Conservation (phyloP, 2,888 invertebrate genomes). For the Mesorhabditis sp. region DNA sequence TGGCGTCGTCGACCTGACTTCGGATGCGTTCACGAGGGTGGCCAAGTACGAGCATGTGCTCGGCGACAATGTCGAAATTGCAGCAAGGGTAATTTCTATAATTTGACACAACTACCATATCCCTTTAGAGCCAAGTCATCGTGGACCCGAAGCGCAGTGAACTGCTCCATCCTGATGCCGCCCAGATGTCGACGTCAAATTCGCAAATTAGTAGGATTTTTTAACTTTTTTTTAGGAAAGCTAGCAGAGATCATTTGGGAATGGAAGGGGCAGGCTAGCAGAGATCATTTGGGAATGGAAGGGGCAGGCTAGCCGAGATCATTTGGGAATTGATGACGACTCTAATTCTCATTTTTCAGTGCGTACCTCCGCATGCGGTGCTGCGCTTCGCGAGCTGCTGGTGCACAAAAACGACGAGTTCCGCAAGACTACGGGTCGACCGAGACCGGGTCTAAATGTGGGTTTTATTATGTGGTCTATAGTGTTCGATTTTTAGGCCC, state of each 20-base stretch:
- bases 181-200: not conserved
- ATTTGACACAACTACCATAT: not conserved
- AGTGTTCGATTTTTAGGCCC: not conserved
- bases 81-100: not conserved
- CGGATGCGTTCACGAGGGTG: constrained; percentile 12
- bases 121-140: not conserved
- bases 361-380: not conserved
- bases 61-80: not conserved
- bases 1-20: constrained; percentile 33
- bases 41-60: constrained; percentile 1
- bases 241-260: too few species aligned
- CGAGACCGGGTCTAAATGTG: not conserved
- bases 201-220: too few species aligned
- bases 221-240: too few species aligned
- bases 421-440: not conserved
- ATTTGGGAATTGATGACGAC: too few species aligned
- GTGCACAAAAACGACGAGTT: constrained; percentile 2
- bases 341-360: not conserved
- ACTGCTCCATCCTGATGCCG: not conserved
- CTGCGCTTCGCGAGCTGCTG: not conserved
- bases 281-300: too few species aligned
- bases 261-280: too few species aligned
- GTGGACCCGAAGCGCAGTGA: not conserved
- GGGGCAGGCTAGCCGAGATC: too few species aligned
- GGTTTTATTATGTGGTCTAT: not conserved